Conservation (phyloP, 2,797 vertebrate genomes). For the Diceros bicornis region DNA sequence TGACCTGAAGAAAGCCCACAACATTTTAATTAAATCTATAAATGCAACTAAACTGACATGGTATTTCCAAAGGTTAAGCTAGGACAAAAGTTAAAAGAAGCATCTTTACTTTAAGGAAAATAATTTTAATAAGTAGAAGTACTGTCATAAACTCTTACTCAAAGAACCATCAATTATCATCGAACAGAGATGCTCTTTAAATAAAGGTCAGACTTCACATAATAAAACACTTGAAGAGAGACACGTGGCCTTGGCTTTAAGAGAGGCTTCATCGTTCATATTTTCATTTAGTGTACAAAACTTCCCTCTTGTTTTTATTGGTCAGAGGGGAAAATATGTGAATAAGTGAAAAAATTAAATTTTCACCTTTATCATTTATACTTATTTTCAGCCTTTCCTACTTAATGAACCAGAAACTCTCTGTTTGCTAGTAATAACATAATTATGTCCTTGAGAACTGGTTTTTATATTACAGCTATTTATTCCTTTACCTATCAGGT, state of each 20-base stretch:
- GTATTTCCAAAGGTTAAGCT: constrained; percentile 82
- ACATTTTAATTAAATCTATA: constrained; percentile 81
- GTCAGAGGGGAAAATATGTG: constrained; percentile 64
- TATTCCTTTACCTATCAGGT: constrained; percentile 80
- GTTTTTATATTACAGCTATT: constrained; percentile 77
- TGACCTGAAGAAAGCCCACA: constrained; percentile 64
- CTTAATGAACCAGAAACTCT: constrained; percentile 84
- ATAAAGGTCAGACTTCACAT: constrained; percentile 81
- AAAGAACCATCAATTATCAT: constrained; percentile 81
- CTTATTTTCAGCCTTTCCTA: constrained; percentile 67
- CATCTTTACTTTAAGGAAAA: constrained; percentile 79
- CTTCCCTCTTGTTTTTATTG: constrained; percentile 75
- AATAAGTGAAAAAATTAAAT: constrained; percentile 75
- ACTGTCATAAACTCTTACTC: constrained; percentile 77
- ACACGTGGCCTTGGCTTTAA: constrained; percentile 68
- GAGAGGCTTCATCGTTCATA: constrained; percentile 64
- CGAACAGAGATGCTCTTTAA: constrained; percentile 76
- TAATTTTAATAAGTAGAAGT: constrained; percentile 78
- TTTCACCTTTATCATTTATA: constrained; percentile 77
- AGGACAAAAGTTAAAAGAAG: constrained; percentile 77
- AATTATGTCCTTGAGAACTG: constrained; percentile 81
- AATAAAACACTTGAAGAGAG: constrained; percentile 79
- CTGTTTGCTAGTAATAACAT: constrained; percentile 81
- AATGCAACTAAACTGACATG: constrained; percentile 76
- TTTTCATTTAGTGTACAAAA: constrained; percentile 73